Conservation (phyloP, 2,113 vertebrate genomes). For the Pluvianellus socialis region DNA sequence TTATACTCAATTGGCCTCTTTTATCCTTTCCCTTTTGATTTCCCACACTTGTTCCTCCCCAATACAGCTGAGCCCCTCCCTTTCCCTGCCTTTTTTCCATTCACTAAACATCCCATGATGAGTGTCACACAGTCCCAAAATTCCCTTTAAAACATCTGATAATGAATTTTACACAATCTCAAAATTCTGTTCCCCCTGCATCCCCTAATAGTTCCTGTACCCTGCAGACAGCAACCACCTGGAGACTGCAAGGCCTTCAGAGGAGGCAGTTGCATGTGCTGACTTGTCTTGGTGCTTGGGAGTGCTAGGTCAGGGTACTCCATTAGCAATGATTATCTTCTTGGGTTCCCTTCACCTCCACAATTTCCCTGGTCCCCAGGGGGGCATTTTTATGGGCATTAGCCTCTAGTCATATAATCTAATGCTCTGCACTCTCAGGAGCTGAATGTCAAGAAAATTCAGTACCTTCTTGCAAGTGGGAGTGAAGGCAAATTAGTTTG, state of each 20-base stretch:
- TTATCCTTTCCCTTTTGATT: background rate
- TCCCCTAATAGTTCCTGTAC: background rate
- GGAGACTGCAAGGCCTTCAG: background rate
- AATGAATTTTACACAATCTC: background rate
- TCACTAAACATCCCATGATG: background rate
- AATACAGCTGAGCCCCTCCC: accelerated
- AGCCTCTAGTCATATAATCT: background rate
- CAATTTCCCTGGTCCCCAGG: background rate
- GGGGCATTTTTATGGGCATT: background rate
- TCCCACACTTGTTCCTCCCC: background rate
- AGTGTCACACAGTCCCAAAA: background rate
- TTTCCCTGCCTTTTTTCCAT: background rate
- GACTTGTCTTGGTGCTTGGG: background rate
- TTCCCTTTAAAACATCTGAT: background rate
- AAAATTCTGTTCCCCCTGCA: background rate
- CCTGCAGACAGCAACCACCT: background rate
- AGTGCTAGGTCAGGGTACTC: background rate
- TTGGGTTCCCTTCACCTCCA: background rate
- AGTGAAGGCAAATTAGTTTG: background rate
- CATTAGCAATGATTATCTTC: background rate
- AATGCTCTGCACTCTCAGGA: background rate
- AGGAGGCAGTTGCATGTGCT: background rate
- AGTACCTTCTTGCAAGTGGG: background rate
- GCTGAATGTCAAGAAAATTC: background rate
- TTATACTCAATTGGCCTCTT: background rate